phyloP scores from a whole-genome alignment of 2,113 vertebrate genomes.

The Geococcyx californianus region DNA sequence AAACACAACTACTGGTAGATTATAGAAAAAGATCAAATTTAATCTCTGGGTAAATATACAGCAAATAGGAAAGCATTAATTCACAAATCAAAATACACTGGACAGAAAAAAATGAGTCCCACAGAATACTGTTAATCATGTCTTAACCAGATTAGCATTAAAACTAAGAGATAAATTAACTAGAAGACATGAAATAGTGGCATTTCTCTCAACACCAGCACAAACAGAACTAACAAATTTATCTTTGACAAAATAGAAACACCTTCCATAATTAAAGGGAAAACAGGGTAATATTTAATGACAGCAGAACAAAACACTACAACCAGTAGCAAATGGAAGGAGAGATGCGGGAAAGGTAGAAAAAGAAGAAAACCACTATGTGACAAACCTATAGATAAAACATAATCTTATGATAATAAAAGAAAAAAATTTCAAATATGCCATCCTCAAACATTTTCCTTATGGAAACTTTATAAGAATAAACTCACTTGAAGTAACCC shows the following conservation, averaged over 20 bases:
- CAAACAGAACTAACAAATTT: constrained; percentile 43
- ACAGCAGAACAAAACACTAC: constrained; percentile 11
- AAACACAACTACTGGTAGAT: neutral
- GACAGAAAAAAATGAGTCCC: neutral
- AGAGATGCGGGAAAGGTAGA: neutral
- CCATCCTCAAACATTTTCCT: neutral
- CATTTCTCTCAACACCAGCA: constrained; percentile 21
- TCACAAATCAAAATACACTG: neutral
- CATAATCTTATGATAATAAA: neutral
- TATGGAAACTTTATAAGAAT: neutral
- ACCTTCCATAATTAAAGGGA: neutral
- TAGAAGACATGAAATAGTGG: neutral
- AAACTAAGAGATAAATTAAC: constrained; percentile 57
- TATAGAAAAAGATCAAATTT: neutral
- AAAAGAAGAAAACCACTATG: neutral
- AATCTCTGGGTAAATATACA: neutral
- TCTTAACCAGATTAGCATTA: constrained; percentile 46
- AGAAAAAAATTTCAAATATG: neutral
- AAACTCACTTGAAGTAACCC: neutral
- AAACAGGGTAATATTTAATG: constrained; percentile 7
- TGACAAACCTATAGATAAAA: neutral
- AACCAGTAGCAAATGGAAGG: neutral
- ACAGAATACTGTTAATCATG: constrained; percentile 34
- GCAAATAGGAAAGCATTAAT: neutral
- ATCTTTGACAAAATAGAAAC: constrained; percentile 52